These are phyloP conservation scores for Hepsetus odoe DNA, from an alignment of 2,113 vertebrate species.

Conservation along the genomic window DNA sequence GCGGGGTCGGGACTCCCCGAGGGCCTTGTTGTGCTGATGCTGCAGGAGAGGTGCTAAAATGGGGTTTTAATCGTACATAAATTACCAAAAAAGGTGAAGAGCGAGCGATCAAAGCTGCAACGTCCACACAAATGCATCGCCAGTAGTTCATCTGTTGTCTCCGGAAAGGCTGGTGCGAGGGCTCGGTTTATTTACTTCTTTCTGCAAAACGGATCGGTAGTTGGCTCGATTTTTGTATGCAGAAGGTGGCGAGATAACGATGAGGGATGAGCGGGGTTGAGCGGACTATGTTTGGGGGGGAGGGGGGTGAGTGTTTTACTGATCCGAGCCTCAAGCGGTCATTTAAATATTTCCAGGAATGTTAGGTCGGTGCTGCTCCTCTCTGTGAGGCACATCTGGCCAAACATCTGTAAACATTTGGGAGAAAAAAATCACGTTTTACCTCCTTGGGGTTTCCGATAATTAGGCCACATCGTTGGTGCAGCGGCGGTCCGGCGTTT, in stretches of 20 bases:
- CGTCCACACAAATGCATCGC: slow-evolving; percentile 29
- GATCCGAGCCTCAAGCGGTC: too few relatives aligned
- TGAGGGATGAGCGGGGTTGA: not conserved
- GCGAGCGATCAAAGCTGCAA: slow-evolving; percentile 32
- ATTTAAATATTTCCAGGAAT: not conserved
- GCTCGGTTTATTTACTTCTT: slow-evolving; percentile 22
- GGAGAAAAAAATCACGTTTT: not conserved
- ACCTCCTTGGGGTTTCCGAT: not conserved
- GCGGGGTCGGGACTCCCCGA: not conserved
- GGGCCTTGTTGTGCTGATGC: slow-evolving; percentile 13
- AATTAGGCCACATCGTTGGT: not conserved
- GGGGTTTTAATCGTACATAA: slow-evolving; percentile 16
- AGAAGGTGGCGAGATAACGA: not conserved
- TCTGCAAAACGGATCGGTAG: slow-evolving; percentile 1
- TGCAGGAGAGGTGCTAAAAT: not conserved
- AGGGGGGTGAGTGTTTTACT: not conserved
- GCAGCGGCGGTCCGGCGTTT: too few relatives aligned
- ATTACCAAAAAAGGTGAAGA: slow-evolving; percentile 26
- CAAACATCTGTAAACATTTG: too few relatives aligned
- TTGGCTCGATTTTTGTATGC: slow-evolving; percentile 6
- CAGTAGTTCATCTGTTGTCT: slow-evolving; percentile 38
- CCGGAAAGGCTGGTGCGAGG: not conserved
- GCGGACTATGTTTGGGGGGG: not conserved
- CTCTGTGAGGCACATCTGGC: too few relatives aligned
- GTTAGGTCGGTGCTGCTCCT: too few relatives aligned